Percentiles rank a stretch among this genome's conserved stretches.
Evolutionary conservation across 2,797 vertebrate species (phyloP).

Genomic region (Thalassophryne amazonica): DNA sequence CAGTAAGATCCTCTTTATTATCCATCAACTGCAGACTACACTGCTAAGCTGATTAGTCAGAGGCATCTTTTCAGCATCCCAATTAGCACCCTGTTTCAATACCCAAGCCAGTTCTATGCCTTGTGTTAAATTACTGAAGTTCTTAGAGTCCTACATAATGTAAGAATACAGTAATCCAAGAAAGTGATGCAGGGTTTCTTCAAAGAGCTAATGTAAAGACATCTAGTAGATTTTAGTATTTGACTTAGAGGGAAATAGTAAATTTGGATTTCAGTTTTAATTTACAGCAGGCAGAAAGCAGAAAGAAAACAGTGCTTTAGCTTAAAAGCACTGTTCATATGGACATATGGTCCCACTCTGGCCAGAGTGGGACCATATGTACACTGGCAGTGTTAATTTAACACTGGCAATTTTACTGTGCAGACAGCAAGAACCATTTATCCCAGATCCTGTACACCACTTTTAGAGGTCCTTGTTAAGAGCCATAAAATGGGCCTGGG

Average conservation of each 20-base stretch:
- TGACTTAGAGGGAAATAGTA: conserved; percentile 25
- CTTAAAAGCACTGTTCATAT: conserved; percentile 30
- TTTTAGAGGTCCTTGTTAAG: too few relatives aligned
- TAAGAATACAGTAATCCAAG: conserved; percentile 58
- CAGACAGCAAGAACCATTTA: too few relatives aligned
- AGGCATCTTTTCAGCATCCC: conserved; percentile 69
- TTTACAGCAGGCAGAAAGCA: conserved; percentile 43
- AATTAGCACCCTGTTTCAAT: conserved; percentile 64
- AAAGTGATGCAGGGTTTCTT: conserved; percentile 22
- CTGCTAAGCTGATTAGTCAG: conserved; percentile 73
- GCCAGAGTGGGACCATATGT: too few relatives aligned
- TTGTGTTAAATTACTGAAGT: conserved; percentile 50
- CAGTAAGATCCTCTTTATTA: conserved; percentile 68
- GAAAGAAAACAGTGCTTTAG: conserved; percentile 20
- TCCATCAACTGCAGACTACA: conserved; percentile 61
- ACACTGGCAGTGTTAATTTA: too few relatives aligned
- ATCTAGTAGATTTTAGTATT: conserved; percentile 33
- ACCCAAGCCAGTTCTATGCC: conserved; percentile 46
- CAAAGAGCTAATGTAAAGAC: conserved; percentile 34
- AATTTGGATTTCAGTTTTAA: conserved; percentile 43
- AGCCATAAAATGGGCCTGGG: too few relatives aligned
- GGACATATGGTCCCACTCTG: too few relatives aligned
- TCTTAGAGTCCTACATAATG: conserved; percentile 25
- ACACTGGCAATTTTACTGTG: too few relatives aligned
- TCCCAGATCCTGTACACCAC: too few relatives aligned